Evolutionary conservation across 2,113 vertebrate species (phyloP), one percentile per base, ranked within the genome.

Genomic region (Megaceryle maxima): DNA sequence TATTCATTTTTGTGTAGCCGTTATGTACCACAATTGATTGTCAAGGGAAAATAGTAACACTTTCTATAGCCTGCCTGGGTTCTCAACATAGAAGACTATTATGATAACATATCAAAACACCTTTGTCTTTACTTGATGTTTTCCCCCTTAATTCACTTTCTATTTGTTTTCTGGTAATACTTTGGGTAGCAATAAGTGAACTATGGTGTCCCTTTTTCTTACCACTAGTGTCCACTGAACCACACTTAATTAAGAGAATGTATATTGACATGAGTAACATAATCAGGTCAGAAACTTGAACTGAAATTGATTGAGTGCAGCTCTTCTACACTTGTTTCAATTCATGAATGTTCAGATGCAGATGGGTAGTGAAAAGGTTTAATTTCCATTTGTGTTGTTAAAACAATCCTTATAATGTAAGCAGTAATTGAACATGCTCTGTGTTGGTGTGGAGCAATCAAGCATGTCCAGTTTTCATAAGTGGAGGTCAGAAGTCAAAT

Each of bases 351-450:
- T 94, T 97, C 96, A 90, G 88, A 96, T 77, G 63, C 74, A 95
- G 97, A 97, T 79, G 84, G 86, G 92, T 62, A 88, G 94, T 87
- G 92, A 98, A 97, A 98, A 97, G 87, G 88, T 97, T 98, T 98
- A 93, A 98, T 98, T 98, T 98, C 96, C 78, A 43, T 87, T 87
- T 88, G 87, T 93, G 96, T 81, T 97, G 94, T 97, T 97, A 97
- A 94, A 93, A 92, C 92, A 91, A 82, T 93, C 85, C 78, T 97
- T 95, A 92, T 94, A 96, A 97, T 97, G 94, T 92, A 92, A 97
- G 95, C 85, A 91, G 96, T 98, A 98, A 97, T 97, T 98, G 98
- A 97, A 98, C 97, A 97, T 94, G 95, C 59, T 96, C 77, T 13
- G 66, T 92, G 90, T 91, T 29, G 26, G 57, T 11, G 35, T 25